These are phyloP conservation scores for Brevipalpus yothersi DNA, from an alignment of 1,140 invertebrate genomes.

Conservation along the genomic window DNA sequence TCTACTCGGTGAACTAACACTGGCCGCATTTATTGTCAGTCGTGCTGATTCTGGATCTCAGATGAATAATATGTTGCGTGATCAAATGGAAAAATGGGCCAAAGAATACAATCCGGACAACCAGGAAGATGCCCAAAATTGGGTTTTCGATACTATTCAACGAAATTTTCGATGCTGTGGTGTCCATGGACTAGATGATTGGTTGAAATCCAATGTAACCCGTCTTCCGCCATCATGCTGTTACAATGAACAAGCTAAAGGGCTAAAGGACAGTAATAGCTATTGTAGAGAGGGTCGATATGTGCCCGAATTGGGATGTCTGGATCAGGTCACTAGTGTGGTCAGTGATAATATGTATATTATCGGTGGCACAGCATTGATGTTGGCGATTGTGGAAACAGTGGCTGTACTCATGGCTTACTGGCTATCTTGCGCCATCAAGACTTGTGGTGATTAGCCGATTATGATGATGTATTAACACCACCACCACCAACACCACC, in stretches of 20 bases:
- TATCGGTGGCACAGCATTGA: neutral
- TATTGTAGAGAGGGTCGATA: neutral
- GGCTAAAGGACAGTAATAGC: neutral
- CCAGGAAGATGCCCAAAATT: neutral
- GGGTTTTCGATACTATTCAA: constrained; percentile 7
- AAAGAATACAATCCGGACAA: neutral
- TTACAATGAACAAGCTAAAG: neutral
- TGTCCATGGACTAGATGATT: constrained; percentile 12
- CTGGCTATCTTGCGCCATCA: neutral
- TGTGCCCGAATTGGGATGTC: neutral
- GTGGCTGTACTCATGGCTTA: neutral
- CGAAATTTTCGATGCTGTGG: constrained; percentile 13
- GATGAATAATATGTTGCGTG: neutral
- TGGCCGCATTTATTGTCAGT: neutral
- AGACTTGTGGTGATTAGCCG: neutral
- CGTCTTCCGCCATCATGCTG: neutral
- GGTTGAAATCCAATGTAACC: constrained; percentile 9
- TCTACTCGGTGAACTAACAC: neutral
- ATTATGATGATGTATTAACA: neutral
- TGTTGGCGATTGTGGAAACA: neutral
- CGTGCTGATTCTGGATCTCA: neutral
- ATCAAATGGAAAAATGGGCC: neutral
- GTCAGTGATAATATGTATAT: neutral
- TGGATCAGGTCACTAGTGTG: neutral
- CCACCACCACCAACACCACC: too few relatives aligned